Evolutionary conservation across 2,113 vertebrate species (phyloP).

Genomic region (Poeciliopsis turrubarensis): DNA sequence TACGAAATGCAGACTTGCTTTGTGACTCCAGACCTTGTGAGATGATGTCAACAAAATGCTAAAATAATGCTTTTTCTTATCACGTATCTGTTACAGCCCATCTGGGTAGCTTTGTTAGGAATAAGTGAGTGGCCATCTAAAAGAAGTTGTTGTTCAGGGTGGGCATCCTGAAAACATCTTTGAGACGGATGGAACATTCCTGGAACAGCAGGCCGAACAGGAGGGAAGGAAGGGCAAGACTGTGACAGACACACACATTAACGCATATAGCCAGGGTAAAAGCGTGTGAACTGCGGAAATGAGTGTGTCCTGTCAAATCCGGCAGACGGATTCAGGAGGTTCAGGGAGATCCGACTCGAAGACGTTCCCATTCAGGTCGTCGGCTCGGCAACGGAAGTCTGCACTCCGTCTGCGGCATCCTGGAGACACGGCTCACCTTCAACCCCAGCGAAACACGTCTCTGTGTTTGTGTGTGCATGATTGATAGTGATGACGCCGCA

Average conservation of each 20-base stretch:
- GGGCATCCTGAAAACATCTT: conserved; percentile 67
- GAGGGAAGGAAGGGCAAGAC: conserved; percentile 66
- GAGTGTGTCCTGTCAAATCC: conserved; percentile 48
- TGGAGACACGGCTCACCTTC: conserved; percentile 60
- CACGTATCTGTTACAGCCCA: conserved; percentile 26
- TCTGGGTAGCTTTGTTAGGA: conserved; percentile 2
- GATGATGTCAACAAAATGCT: conserved; percentile 60
- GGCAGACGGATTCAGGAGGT: conserved; percentile 47
- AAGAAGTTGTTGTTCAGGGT: conserved; percentile 63
- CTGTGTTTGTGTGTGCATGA: conserved; percentile 30
- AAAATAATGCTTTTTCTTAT: conserved; percentile 41
- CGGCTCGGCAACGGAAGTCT: conserved; percentile 59
- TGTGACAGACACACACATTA: conserved; percentile 22
- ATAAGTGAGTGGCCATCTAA: conserved; percentile 13
- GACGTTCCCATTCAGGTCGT: conserved; percentile 68
- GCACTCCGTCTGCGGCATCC: conserved; percentile 61
- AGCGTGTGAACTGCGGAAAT: conserved; percentile 75
- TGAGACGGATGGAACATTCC: conserved; percentile 65
- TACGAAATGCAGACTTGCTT: conserved; percentile 58
- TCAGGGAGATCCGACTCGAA: conserved; percentile 61
- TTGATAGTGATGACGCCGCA: conserved; percentile 51
- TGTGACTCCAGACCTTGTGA: conserved; percentile 69
- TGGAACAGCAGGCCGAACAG: conserved; percentile 56
- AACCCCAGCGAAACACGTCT: conserved; percentile 57
- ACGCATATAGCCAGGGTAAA: conserved; percentile 26